Evolutionary conservation across 2,113 vertebrate genomes (phyloP).

Genomic region (rabbit (Oryctolagus cuniculus)): DNA sequence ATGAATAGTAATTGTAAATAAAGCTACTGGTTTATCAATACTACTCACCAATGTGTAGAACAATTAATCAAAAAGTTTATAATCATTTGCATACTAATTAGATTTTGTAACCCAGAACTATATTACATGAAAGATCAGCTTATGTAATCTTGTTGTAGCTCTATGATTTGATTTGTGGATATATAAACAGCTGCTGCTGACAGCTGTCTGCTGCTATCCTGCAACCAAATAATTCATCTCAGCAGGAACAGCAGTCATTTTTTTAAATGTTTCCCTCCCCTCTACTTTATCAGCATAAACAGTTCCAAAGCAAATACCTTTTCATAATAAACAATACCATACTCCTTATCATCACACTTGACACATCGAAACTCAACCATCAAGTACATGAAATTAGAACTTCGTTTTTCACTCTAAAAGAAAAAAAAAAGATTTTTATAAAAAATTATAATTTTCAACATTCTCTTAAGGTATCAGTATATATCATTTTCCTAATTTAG

Average conservation of each 20-base stretch:
- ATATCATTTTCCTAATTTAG: background rate
- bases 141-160: conserved; percentile 79
- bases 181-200: conserved; percentile 80
- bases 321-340: conserved; percentile 98
- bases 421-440: conserved; percentile 48
- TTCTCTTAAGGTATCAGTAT: conserved; percentile 49
- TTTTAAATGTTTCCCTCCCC: conserved; percentile 69
- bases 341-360: conserved; percentile 96
- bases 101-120: conserved; percentile 79
- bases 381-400: conserved; percentile 99
- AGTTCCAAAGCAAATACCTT: conserved; percentile 91
- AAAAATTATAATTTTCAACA: conserved; percentile 15
- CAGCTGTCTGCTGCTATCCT: conserved; percentile 79
- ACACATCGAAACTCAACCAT: conserved; percentile 99
- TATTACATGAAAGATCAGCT: conserved; percentile 79
- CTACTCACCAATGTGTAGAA: conserved; percentile 52
- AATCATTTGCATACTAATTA: conserved; percentile 79
- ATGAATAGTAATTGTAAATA: conserved; percentile 34
- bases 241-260: conserved; percentile 72
- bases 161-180: conserved; percentile 77
- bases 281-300: conserved; percentile 66
- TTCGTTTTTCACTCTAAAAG: conserved; percentile 97
- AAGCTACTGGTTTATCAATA: background rate
- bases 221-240: conserved; percentile 76
- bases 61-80: conserved; percentile 81